Conservation (phyloP, 2,888 invertebrate genomes). For the Choristoneura rosaceana region DNA sequence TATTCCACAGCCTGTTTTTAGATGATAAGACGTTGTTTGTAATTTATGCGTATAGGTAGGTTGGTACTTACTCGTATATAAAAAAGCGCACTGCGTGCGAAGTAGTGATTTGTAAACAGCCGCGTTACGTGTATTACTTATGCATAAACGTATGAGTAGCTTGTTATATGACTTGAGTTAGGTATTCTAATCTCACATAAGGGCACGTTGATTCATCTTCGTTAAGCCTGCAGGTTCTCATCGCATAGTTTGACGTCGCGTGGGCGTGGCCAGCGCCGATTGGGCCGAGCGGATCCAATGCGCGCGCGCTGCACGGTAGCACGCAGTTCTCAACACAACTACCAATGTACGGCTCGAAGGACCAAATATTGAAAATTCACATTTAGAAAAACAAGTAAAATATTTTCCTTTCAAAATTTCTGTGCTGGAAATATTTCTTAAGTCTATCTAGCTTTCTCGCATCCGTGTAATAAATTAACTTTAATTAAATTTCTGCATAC, state of each 20-base stretch:
- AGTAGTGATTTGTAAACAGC: too few species aligned
- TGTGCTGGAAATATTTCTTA: background rate
- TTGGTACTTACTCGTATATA: too few species aligned
- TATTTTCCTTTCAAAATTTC: background rate
- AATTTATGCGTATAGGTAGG: too few species aligned
- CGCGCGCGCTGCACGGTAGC: slow-evolving; percentile 81
- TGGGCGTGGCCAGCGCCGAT: slow-evolving; percentile 77
- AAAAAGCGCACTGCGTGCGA: too few species aligned
- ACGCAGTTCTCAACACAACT: slow-evolving; percentile 44
- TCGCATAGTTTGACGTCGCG: slow-evolving; percentile 45
- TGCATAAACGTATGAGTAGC: background rate
- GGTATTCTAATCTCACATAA: slow-evolving; percentile 17
- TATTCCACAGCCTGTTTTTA: too few species aligned
- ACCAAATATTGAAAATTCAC: background rate
- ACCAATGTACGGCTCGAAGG: slow-evolving; percentile 21
- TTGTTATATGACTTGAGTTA: background rate
- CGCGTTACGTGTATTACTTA: too few species aligned
- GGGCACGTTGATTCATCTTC: slow-evolving; percentile 34
- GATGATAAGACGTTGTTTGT: too few species aligned
- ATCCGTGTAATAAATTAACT: slow-evolving; percentile 1
- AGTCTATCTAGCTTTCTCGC: background rate
- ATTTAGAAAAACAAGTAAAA: background rate
- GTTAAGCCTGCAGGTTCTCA: slow-evolving; percentile 31
- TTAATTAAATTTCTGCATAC: slow-evolving; percentile 16
- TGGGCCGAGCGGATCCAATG: slow-evolving; percentile 80